phyloP scores from a whole-genome alignment of 2,113 vertebrate species.

The Misgurnus mizolepis region DNA sequence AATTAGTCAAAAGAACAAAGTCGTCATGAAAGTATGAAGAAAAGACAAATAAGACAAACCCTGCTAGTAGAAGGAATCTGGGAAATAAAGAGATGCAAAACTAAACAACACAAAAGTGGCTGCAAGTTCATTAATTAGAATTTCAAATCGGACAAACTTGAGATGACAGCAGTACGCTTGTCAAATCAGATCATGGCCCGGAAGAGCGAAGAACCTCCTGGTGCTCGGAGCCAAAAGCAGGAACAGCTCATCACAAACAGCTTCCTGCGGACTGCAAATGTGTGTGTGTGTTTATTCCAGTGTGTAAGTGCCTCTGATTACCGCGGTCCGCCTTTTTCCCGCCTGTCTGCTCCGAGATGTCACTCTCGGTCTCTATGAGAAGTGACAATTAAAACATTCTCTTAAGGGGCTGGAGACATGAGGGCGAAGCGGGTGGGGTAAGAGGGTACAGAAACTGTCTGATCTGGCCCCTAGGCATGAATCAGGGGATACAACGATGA shows the following conservation, averaged over 20 bases:
- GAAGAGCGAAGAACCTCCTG: constrained; percentile 50
- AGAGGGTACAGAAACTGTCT: constrained; percentile 32
- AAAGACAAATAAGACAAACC: constrained; percentile 67
- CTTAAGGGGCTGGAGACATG: constrained; percentile 54
- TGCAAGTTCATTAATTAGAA: constrained; percentile 79
- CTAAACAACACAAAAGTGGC: constrained; percentile 63
- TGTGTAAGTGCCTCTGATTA: constrained; percentile 61
- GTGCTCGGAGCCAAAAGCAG: constrained; percentile 68
- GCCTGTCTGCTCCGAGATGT: constrained; percentile 59
- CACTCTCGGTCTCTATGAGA: constrained; percentile 67
- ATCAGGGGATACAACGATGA: constrained; percentile 17
- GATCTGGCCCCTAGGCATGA: background rate
- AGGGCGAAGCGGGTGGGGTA: constrained; percentile 1
- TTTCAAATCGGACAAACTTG: constrained; percentile 79
- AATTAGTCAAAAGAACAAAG: constrained; percentile 22
- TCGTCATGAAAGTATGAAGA: constrained; percentile 51
- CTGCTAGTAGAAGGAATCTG: constrained; percentile 49
- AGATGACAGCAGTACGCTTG: constrained; percentile 76
- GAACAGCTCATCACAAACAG: constrained; percentile 40
- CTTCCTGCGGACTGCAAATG: constrained; percentile 24
- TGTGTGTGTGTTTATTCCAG: background rate
- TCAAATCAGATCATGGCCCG: constrained; percentile 76
- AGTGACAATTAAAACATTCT: constrained; percentile 76
- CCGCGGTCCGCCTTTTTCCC: constrained; percentile 54
- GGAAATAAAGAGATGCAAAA: background rate